Percentiles rank a stretch among this genome's conserved stretches.
Evolutionary conservation across 2,888 invertebrate genomes (phyloP).

Genomic region (Callyntrura guangdongensis): DNA sequence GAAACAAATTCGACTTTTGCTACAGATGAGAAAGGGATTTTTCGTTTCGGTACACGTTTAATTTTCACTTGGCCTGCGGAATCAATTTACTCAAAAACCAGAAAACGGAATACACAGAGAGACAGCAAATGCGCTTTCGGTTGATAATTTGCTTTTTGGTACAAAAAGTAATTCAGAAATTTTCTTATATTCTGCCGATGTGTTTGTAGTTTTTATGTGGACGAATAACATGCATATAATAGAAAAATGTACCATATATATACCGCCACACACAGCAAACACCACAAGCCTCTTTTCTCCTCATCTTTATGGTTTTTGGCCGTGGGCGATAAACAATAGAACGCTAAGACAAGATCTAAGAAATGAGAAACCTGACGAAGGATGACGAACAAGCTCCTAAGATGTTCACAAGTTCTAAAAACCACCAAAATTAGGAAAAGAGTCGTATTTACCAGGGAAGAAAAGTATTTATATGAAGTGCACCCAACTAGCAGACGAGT

Average conservation of each 20-base stretch:
- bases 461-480: constrained; percentile 52
- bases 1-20: constrained; percentile 57
- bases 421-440: constrained; percentile 71
- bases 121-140: constrained; percentile 72
- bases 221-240: neutral
- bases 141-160: constrained; percentile 66
- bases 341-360: constrained; percentile 71
- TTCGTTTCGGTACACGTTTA: constrained; percentile 79
- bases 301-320: constrained; percentile 56
- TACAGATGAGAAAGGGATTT: constrained; percentile 58
- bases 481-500: constrained; percentile 1
- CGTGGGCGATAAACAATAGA: constrained; percentile 69
- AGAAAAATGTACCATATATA: constrained; percentile 24
- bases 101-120: constrained; percentile 76
- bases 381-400: constrained; percentile 71
- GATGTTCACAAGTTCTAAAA: constrained; percentile 59
- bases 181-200: constrained; percentile 10
- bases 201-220: constrained; percentile 7
- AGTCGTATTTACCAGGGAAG: neutral
- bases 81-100: constrained; percentile 81
- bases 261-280: constrained; percentile 9
- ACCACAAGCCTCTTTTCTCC: constrained; percentile 41
- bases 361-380: constrained; percentile 77
- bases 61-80: constrained; percentile 81
- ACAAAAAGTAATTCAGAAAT: constrained; percentile 44